Evolutionary conservation across 1,140 invertebrate species (phyloP), one percentile per base, ranked within the genome.

Genomic region (Harpegnathos saltator): DNA sequence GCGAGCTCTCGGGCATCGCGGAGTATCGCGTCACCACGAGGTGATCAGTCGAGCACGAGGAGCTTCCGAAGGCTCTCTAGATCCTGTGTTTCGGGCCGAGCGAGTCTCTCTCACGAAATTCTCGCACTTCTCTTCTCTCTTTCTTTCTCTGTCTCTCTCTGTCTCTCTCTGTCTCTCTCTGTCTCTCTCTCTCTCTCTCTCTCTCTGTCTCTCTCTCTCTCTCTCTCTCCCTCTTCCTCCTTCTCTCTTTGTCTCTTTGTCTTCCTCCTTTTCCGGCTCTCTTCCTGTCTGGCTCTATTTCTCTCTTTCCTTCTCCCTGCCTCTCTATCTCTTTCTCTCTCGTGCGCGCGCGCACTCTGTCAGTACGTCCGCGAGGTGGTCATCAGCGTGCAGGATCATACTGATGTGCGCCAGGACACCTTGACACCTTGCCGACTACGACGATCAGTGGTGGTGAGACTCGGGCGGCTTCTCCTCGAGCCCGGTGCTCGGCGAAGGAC

Each of bases 1-100:
- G 87, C 58, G 74, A 81, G 54, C n/a, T n/a, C n/a, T n/a, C 72
- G 80, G 77, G 83, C 69, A 80, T 82, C 86, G 75, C 68, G 82
- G 65, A 33, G 66, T 69, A 86, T 75, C 89, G 85, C 65, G 77
- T 73, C 75, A 84, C 77, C 69, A 74, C 73, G 48, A 56, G 56
- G 33, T 58, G 77, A 86, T 87, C 85, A 86, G 85, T 87, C 72
- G 85, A 54, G 62, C 89, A 68, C 83, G 69, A 65, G 56, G 22
- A 83, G 68, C 74, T 62, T 48, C 54, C 71, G 62, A 71, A 38
- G 73, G 50, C 80, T 38, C 22, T 84, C 29, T 58, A 74, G 58
- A 61, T 56, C 5, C 15, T 24, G 59, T 48, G 38, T 44, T 44
- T 38, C 72, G n/a, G 44, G 52, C n/a, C 11, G 33, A 24, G 50